Conservation (phyloP, 2,113 vertebrate genomes). For the Deroptyus accipitrinus region DNA sequence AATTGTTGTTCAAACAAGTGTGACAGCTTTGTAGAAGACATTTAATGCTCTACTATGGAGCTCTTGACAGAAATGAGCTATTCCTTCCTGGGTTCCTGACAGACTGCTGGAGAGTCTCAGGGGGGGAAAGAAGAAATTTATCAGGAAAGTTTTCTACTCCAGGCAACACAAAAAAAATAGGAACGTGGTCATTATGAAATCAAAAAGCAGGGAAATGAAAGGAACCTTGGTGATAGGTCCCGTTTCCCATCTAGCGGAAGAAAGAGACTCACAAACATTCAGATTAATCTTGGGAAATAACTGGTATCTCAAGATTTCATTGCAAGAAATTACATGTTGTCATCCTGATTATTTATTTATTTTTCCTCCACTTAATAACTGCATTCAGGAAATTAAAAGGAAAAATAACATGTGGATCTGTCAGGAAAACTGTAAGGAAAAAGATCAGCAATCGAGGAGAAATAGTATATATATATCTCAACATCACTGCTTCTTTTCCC, state of each 20-base stretch:
- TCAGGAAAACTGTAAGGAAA: neutral
- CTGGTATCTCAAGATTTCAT: neutral
- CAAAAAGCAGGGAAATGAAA: conserved; percentile 21
- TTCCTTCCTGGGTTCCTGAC: conserved; percentile 62
- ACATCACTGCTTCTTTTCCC: neutral
- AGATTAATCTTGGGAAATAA: conserved; percentile 41
- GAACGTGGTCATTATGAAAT: neutral
- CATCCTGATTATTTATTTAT: conserved; percentile 32
- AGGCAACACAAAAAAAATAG: conserved; percentile 10
- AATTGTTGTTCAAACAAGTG: neutral
- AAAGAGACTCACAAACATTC: conserved; percentile 6
- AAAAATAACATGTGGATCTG: neutral
- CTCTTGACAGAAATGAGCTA: conserved; percentile 65
- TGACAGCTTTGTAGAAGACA: conserved; percentile 33
- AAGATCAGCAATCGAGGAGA: neutral
- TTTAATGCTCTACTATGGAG: conserved; percentile 41
- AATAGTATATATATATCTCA: neutral
- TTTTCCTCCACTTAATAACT: conserved; percentile 10
- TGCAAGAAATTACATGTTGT: conserved; percentile 41
- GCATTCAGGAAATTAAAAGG: conserved; percentile 30
- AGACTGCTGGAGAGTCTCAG: conserved; percentile 47
- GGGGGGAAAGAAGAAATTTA: conserved; percentile 62
- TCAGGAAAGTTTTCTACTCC: conserved; percentile 40
- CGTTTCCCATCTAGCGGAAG: neutral
- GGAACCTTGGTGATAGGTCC: neutral